These are phyloP conservation scores for Gasterosteus aculeatus DNA, from an alignment of 2,113 vertebrate species.

Conservation along the genomic window DNA sequence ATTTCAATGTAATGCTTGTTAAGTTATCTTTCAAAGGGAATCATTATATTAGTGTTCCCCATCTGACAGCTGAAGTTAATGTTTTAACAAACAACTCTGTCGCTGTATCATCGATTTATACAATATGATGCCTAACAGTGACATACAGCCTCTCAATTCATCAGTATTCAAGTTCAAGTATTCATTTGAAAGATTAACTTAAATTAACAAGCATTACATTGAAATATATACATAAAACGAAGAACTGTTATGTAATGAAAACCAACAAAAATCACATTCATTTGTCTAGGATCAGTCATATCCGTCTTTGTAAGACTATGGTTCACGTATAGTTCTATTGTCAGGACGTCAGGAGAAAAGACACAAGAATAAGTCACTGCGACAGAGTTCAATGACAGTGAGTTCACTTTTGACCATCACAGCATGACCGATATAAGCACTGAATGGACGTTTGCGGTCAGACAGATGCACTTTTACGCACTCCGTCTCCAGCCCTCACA, in stretches of 20 bases:
- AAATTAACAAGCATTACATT: too few species aligned
- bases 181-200: too few species aligned
- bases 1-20: neutral
- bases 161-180: neutral
- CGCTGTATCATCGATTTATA: neutral
- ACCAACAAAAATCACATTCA: neutral
- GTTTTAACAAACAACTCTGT: neutral
- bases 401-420: conserved; percentile 10
- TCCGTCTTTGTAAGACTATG: neutral
- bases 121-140: neutral
- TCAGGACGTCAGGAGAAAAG: neutral
- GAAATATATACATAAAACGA: too few species aligned
- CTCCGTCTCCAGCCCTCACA: conserved; percentile 40
- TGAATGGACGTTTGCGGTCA: conserved; percentile 46
- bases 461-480: conserved; percentile 62
- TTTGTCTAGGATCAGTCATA: neutral
- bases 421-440: conserved; percentile 12
- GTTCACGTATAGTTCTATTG: neutral
- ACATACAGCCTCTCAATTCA: neutral
- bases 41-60: neutral
- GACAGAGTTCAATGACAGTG: conserved; percentile 6
- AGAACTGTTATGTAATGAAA: neutral
- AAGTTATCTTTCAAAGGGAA: neutral
- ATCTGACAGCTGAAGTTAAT: neutral
- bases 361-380: neutral